These are phyloP conservation scores for Muscicapa striata DNA, from an alignment of 2,797 vertebrate genomes.

Conservation along the genomic window DNA sequence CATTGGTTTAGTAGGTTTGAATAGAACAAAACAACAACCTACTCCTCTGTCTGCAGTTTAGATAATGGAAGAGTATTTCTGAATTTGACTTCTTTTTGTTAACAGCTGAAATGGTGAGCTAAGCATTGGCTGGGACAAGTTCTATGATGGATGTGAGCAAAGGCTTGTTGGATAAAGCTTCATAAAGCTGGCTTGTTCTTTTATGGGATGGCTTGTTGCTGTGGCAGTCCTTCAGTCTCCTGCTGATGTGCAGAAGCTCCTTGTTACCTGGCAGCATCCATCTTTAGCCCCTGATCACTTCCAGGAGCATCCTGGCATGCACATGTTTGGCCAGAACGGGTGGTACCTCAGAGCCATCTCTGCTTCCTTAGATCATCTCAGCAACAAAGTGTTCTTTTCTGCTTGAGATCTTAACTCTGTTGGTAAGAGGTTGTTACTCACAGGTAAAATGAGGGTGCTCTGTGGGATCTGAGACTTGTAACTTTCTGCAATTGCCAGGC, in stretches of 20 bases:
- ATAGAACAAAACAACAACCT: neutral
- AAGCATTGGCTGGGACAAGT: neutral
- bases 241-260: neutral
- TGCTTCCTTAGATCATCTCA: neutral
- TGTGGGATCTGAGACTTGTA: neutral
- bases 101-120: constrained; percentile 21
- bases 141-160: neutral
- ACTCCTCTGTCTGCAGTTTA: neutral
- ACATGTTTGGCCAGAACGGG: neutral
- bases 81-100: neutral
- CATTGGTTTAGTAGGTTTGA: neutral
- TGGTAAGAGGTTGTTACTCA: neutral
- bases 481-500: neutral
- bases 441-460: neutral
- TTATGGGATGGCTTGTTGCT: neutral
- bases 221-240: neutral
- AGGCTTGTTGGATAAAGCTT: neutral
- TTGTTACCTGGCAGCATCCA: neutral
- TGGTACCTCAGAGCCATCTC: neutral
- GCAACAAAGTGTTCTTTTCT: neutral
- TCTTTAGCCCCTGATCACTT: neutral
- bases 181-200: neutral
- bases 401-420: neutral
- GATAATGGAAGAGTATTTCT: neutral
- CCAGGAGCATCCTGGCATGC: neutral